phyloP scores from a whole-genome alignment of 2,113 vertebrate species.

The Saccopteryx leptura region DNA sequence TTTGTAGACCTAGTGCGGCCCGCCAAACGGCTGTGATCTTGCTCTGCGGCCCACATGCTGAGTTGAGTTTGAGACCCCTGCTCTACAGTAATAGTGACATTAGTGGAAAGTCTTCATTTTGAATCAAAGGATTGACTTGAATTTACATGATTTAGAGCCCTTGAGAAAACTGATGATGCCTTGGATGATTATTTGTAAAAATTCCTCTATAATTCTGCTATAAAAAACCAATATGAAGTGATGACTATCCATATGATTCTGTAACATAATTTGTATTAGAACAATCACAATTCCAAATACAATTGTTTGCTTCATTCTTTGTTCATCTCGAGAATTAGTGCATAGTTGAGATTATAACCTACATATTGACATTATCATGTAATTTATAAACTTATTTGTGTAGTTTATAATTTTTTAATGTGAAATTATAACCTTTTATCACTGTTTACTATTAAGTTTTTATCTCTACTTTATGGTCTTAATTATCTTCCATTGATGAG shows the following conservation, averaged over 20 bases:
- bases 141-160: background rate
- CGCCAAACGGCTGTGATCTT: no score
- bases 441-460: slow-evolving; percentile 40
- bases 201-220: background rate
- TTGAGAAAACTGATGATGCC: background rate
- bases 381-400: background rate
- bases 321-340: background rate
- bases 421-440: slow-evolving; percentile 33
- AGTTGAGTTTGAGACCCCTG: no score
- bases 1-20: no score
- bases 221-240: background rate
- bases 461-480: background rate
- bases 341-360: background rate
- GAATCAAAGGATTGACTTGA: background rate
- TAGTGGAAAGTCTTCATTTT: slow-evolving; percentile 14
- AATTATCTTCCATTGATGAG: slow-evolving; percentile 1
- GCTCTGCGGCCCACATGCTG: no score
- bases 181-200: slow-evolving; percentile 18
- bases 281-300: background rate
- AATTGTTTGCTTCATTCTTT: background rate
- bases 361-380: background rate
- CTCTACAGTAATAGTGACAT: background rate
- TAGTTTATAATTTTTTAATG: slow-evolving; percentile 43
- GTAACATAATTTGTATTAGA: background rate
- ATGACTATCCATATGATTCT: background rate